Evolutionary conservation across 2,113 vertebrate species (phyloP).

Genomic region (Narcine bancroftii): DNA sequence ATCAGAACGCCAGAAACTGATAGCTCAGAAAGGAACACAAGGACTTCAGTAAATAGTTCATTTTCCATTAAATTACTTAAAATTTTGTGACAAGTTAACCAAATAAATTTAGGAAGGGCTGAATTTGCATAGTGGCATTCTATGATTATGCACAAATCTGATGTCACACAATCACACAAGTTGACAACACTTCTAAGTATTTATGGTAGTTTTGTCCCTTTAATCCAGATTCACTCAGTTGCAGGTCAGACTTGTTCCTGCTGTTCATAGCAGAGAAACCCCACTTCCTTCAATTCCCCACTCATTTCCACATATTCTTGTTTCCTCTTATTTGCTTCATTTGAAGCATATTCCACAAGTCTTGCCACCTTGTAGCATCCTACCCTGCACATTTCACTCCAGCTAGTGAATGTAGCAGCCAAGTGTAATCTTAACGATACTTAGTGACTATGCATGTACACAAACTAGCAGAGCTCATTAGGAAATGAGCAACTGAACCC

Average conservation of each 20-base stretch:
- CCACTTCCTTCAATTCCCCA: neutral
- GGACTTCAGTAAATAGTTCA: neutral
- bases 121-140: neutral
- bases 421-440: neutral
- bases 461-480: neutral
- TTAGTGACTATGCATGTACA: neutral
- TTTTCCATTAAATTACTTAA: neutral
- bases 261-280: neutral
- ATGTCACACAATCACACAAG: neutral
- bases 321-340: neutral
- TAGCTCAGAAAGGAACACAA: neutral
- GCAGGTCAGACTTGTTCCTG: neutral
- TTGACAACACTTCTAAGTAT: neutral
- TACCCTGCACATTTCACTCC: too few relatives aligned
- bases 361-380: neutral
- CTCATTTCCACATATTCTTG: neutral
- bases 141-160: neutral
- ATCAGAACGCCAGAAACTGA: neutral
- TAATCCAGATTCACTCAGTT: neutral
- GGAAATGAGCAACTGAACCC: too few relatives aligned
- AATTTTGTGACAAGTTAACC: constrained; percentile 1
- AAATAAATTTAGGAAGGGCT: constrained; percentile 25
- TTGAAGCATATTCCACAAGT: neutral
- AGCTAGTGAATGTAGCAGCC: neutral
- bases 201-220: neutral